These are phyloP conservation scores for Petroica traversi DNA, from an alignment of 2,113 vertebrate species.

Conservation along the genomic window DNA sequence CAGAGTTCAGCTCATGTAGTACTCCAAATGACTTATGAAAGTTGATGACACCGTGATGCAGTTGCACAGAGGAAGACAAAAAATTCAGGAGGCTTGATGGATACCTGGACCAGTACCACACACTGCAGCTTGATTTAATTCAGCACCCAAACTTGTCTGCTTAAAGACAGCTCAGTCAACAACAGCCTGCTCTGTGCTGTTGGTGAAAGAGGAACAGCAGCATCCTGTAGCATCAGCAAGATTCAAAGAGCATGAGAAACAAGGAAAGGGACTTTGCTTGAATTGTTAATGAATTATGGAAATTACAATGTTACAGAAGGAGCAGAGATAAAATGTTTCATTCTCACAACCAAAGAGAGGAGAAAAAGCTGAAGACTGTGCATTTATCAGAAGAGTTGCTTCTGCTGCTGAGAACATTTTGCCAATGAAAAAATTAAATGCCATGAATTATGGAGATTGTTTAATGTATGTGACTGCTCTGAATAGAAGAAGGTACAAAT, in stretches of 20 bases:
- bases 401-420: neutral
- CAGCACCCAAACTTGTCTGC: neutral
- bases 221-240: neutral
- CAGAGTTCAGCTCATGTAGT: neutral
- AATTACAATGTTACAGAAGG: neutral
- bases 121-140: neutral
- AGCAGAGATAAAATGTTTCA: neutral
- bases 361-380: neutral
- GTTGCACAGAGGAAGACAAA: neutral
- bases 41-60: fast-evolving
- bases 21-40: neutral
- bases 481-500: neutral
- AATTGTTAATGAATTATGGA: slow-evolving; percentile 9
- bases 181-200: neutral
- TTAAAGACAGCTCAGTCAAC: neutral
- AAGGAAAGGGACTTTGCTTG: neutral
- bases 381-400: neutral
- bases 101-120: neutral
- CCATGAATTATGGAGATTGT: slow-evolving; percentile 3
- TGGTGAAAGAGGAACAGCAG: neutral
- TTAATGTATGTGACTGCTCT: neutral
- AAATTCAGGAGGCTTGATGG: neutral
- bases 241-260: neutral
- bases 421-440: neutral
- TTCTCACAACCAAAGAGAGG: neutral